Base-by-base conservation (phyloP, 2,113 vertebrate genomes). In the Brachirus orientalis region DNA sequence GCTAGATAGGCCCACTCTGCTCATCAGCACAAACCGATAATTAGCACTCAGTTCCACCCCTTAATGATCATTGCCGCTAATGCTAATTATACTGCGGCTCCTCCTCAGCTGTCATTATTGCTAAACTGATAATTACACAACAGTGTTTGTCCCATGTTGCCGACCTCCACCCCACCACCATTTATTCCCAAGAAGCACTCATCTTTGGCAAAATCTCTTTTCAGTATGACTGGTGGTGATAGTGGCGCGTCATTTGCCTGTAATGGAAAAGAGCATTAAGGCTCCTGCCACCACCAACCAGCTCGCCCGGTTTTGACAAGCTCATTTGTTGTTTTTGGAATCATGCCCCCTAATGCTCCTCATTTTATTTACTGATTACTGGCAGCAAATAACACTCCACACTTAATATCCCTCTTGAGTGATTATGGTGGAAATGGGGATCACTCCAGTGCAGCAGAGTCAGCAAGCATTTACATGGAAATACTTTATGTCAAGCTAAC, bases 51-150 rank as follows among this genome's bases (percentile, higher is more conserved):
- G 84, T 85, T 91, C 86, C 88, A 78, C 86, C 88, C 88, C 86
- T 90, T 92, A 92, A 92, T 90, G 85, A 90, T 90, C 84, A 83
- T 90, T 85, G 79, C 81, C 18, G 79, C 84, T 90, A 91, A 90
- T 87, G 81, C 84, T 91, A 90, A 91, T 91, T 90, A 88, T 75
- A 77, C 83, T 40, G 13, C 20, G 38, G 85, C 86, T 87, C 85
- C 89, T 86, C 89, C 86, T 89, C 81, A 68, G 84, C 85, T 82
- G 78, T 76, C 76, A 37, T 88, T 87, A 73, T 69, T 13, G 59
- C 72, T 73, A 69, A 86, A 88, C 71, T 80, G 69, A 86, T 90
- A 84, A 87, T 89, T 83, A 88, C 33, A 69, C 77, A 75, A 64
- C 67, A 13, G 71, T 41, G 22, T 33, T 83, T 28, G 83, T 75